Evolutionary conservation across 2,797 vertebrate genomes (phyloP).

Genomic region (Dendrocincla tyrannina): DNA sequence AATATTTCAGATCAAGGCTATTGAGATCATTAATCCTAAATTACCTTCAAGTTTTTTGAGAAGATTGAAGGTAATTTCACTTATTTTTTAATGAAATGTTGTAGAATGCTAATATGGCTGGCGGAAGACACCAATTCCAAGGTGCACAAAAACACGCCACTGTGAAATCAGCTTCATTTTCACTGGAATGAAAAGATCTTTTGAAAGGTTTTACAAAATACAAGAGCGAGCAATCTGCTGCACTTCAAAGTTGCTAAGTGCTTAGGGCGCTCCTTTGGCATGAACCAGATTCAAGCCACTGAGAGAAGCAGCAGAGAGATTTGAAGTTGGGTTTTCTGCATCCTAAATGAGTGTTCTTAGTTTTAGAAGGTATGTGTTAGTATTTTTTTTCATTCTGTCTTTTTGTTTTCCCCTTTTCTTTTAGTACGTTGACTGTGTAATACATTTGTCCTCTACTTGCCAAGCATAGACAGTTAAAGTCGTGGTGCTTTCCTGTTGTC

Average conservation of each 20-base stretch:
- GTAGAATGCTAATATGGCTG: not conserved
- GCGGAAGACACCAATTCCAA: not conserved
- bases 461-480: not conserved
- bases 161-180: conserved; percentile 38
- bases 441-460: not conserved
- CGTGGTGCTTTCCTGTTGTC: not conserved
- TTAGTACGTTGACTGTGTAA: not conserved
- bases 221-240: not conserved
- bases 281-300: not conserved
- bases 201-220: conserved; percentile 23
- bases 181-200: conserved; percentile 6
- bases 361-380: not conserved
- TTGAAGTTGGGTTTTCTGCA: not conserved
- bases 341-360: not conserved
- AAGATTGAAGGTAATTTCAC: not conserved
- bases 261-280: not conserved
- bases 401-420: not conserved
- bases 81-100: not conserved
- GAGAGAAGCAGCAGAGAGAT: not conserved
- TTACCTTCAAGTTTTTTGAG: not conserved
- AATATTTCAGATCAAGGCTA: not conserved
- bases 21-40: not conserved
- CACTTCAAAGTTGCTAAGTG: not conserved
- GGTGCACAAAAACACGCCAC: not conserved
- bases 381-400: fast-evolving